Base-by-base conservation (phyloP, 1,140 invertebrate species). In the Saccostrea echinata region DNA sequence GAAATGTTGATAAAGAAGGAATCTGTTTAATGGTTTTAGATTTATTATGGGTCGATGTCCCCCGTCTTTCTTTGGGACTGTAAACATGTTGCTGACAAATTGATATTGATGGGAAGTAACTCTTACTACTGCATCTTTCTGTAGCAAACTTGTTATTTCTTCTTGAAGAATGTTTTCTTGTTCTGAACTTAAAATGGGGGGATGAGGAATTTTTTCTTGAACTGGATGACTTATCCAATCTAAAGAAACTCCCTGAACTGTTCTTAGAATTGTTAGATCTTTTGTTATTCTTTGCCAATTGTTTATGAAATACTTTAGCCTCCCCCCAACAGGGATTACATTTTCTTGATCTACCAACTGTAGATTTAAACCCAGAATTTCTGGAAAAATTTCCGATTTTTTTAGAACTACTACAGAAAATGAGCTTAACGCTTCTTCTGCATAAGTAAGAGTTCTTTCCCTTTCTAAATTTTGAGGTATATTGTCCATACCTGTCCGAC, bases 21-120 rank as follows among this genome's bases (percentile, higher is more conserved):
- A n/a, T n/a, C n/a, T n/a, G n/a, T n/a, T n/a, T n/a, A n/a, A n/a
- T 86, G 86, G 6, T 89, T 30, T 30, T 88, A 89, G 33, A 21
- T 82, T 30, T 33, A 16, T 33, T 24, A 80, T 43, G 27, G 71
- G 35, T 11, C 35, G 71, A 33, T 33, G 27, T 4, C 27, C 71
- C 24, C 71, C 9, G 13, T 21, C 27, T 30, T 80, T 30, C 18
- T 82, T 82, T 51, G 33, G 80, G 33, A 82, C n/a, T 12, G n/a
- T 43, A 52, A 82, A 43, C 33, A 82, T 82, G 21, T 43, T 82
- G 80, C 80, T 82, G 80, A 43, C 27, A 43, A 82, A 51, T n/a
- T 52, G 33, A 51, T 43, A 0, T 82, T 43, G 33, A 43, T 43
- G 21, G 33, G 80, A 13, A 82, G 33, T 30, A 43, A 52, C 33